phyloP scores from a whole-genome alignment of 2,797 vertebrate genomes.

The Parambassis ranga region DNA sequence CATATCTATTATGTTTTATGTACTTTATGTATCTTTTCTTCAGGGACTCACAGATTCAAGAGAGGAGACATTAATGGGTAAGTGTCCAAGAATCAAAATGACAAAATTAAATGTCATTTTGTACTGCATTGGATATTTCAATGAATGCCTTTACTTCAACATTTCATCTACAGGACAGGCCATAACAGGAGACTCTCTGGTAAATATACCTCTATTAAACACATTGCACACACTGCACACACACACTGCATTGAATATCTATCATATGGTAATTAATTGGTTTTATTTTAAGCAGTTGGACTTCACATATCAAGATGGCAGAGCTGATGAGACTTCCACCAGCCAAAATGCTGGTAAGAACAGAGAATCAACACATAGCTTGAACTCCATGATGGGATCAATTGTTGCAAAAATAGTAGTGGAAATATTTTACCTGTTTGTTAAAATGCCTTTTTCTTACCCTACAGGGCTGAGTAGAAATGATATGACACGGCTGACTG shows the following conservation, averaged over 20 bases:
- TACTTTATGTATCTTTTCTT: constrained; percentile 2
- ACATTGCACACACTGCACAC: no score
- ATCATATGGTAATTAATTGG: background rate
- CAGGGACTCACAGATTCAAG: constrained; percentile 41
- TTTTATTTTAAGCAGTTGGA: constrained; percentile 45
- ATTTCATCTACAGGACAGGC: constrained; percentile 39
- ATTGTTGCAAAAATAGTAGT: background rate
- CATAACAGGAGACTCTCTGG: constrained; percentile 25
- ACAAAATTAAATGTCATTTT: background rate
- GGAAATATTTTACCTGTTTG: no score
- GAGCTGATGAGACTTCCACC: background rate
- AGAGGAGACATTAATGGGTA: constrained; percentile 46
- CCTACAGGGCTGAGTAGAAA: constrained; percentile 18
- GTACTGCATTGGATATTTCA: background rate
- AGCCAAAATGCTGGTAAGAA: constrained; percentile 18
- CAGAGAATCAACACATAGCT: background rate
- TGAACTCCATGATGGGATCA: no score
- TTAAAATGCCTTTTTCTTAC: background rate
- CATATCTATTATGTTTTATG: background rate
- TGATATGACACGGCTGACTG: constrained; percentile 7
- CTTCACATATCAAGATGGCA: background rate
- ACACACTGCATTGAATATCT: background rate
- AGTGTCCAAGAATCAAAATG: background rate
- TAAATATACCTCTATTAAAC: background rate
- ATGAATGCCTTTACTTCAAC: background rate